Base-by-base conservation (phyloP, 2,888 invertebrate species). In the Halictus quadricinctus region DNA sequence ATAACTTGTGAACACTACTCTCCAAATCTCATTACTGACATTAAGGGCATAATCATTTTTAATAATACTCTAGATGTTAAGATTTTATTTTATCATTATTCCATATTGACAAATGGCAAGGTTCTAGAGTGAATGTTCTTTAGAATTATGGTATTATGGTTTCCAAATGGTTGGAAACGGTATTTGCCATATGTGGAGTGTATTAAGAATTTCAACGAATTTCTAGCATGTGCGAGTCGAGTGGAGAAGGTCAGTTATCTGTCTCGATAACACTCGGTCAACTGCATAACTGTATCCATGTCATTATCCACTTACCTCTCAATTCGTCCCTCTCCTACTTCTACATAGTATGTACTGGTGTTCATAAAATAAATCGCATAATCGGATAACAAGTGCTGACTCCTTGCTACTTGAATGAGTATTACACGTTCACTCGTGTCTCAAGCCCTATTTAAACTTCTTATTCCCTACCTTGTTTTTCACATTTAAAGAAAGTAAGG, bases 351-450 rank as follows among this genome's bases (percentile, higher is more conserved):
- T 36, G 36, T 36, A 50, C 70, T 36, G 75, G 76, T 76, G 85
- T 81, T 90, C 89, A 88, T 90, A 89, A 91, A 91, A 84, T 90
- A 91, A 92, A 92, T 91, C 89, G 87, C 81, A 89, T 91, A 92
- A 92, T 90, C 90, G 89, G 90, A 90, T 92, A 91, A 91, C 89
- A 76, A 88, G 85, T 77, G 64, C 76, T 73, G 75, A 72, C 79
- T 79, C 73, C 75, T 78, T 72, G 76, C 78, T 60, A 74, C 70
- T 74, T 70, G 72, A 79, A 77, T 80, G 83, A 84, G 84, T 87
- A 88, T 90, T 82, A 81, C 79, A 78, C 81, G 81, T 89, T 90
- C 88, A 89, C 89, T 89, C 87, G 84, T 89, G 84, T 77, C 79
- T 81, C 74, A 54, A 83, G 74, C 21, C 36, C 48, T 48, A 73